phyloP scores from a whole-genome alignment of 2,888 invertebrate species.

The Drosophila quinaria region DNA sequence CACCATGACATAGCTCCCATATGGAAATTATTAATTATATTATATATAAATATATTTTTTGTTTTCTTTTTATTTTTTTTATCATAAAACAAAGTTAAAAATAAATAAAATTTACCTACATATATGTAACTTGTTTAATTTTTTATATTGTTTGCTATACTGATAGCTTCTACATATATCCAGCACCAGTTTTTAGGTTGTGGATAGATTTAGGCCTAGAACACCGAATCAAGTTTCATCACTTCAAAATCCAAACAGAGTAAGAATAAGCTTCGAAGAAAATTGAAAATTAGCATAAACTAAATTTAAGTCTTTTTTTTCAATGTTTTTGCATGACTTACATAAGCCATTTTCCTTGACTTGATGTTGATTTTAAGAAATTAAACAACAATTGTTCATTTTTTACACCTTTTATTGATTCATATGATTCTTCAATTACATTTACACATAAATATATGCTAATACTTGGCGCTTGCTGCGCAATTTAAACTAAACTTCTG shows the following conservation, averaged over 20 bases:
- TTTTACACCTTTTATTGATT: conserved; percentile 55
- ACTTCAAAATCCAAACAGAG: too few species aligned
- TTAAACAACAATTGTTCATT: conserved; percentile 18
- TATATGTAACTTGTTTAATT: background rate
- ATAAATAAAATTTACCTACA: conserved; percentile 14
- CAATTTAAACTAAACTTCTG: conserved; percentile 61
- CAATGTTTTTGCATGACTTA: too few species aligned
- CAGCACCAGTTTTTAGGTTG: too few species aligned
- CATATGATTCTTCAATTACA: conserved; percentile 70
- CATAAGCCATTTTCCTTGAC: background rate
- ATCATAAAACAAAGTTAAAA: conserved; percentile 1
- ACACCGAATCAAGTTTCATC: too few species aligned
- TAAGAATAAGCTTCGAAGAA: too few species aligned
- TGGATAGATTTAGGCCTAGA: too few species aligned
- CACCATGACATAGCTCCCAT: conserved; percentile 20
- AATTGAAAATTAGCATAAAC: too few species aligned
- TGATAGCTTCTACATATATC: background rate
- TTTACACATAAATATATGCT: conserved; percentile 74
- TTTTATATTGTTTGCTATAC: background rate
- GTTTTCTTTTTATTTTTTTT: conserved; percentile 21
- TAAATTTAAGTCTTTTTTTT: too few species aligned
- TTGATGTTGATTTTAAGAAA: background rate
- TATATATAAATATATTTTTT: conserved; percentile 13
- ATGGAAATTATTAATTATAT: conserved; percentile 16
- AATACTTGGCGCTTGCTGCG: conserved; percentile 74